Evolutionary conservation across 1,140 invertebrate genomes (phyloP).

Genomic region (Arion vulgaris): DNA sequence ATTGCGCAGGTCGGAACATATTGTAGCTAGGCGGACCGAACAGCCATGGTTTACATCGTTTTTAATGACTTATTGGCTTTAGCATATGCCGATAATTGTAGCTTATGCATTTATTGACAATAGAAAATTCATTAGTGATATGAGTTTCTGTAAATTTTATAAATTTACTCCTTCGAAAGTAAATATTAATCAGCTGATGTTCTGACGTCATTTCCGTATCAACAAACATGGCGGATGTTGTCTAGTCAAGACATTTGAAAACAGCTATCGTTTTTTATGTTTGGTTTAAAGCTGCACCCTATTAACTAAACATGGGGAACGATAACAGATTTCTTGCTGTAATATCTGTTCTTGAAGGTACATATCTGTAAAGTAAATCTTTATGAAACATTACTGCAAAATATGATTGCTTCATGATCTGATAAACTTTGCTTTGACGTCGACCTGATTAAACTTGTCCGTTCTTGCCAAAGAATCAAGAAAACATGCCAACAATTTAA

Average conservation of each 20-base stretch:
- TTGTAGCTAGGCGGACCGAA: constrained; percentile 35
- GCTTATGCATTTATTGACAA: neutral
- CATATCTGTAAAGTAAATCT: neutral
- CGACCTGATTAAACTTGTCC: too few relatives aligned
- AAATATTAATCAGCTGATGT: constrained; percentile 41
- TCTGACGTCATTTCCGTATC: constrained; percentile 40
- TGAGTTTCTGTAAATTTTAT: too few relatives aligned
- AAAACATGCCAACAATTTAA: too few relatives aligned
- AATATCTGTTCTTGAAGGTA: constrained; percentile 33
- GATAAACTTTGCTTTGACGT: too few relatives aligned
- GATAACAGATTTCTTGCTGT: constrained; percentile 13
- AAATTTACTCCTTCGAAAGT: neutral
- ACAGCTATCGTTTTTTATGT: constrained; percentile 21
- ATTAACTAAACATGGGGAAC: neutral
- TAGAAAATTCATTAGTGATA: neutral
- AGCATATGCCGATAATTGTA: too few relatives aligned
- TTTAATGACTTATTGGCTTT: too few relatives aligned
- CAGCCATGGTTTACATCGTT: constrained; percentile 28
- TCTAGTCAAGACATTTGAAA: neutral
- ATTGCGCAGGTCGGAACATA: constrained; percentile 41
- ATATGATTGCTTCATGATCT: too few relatives aligned
- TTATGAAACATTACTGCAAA: neutral
- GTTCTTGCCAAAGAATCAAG: too few relatives aligned
- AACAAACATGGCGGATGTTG: constrained; percentile 35
- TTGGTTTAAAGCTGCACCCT: neutral